Evolutionary conservation across 2,113 vertebrate species (phyloP).

Genomic region (Menura novaehollandiae): DNA sequence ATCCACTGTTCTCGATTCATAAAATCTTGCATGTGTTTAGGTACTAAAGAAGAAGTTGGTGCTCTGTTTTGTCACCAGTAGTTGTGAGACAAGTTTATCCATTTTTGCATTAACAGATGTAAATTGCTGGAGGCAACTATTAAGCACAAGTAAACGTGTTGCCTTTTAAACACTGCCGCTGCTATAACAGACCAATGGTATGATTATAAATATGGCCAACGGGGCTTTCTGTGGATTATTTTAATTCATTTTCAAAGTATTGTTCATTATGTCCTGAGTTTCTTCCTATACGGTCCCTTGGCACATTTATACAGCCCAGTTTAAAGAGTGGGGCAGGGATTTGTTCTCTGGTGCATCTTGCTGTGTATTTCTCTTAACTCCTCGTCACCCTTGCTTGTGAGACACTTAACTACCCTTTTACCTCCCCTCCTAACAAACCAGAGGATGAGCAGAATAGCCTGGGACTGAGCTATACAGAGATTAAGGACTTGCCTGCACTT

Average conservation of each 20-base stretch:
- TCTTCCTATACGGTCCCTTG: not conserved
- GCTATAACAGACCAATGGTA: not conserved
- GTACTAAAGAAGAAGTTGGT: not conserved
- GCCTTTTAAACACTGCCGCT: not conserved
- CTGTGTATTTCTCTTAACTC: not conserved
- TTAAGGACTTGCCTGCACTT: not conserved
- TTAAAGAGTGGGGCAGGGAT: not conserved
- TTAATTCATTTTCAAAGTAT: not conserved
- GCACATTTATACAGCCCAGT: not conserved
- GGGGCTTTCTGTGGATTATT: not conserved
- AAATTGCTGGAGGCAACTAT: slow-evolving; percentile 11
- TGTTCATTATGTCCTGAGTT: not conserved
- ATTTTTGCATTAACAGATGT: not conserved
- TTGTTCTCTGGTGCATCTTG: not conserved
- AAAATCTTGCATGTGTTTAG: not conserved
- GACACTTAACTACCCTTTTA: not conserved
- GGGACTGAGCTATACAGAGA: not conserved
- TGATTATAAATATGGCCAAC: not conserved
- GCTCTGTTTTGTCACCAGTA: not conserved
- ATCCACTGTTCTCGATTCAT: not conserved
- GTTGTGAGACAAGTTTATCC: not conserved
- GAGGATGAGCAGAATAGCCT: not conserved
- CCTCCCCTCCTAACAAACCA: not conserved
- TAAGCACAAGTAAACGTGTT: not conserved
- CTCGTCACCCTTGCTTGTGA: not conserved